Evolutionary conservation across 2,888 invertebrate species (phyloP), one percentile per base, ranked within the genome.

Genomic region (Calliopum simillimum): DNA sequence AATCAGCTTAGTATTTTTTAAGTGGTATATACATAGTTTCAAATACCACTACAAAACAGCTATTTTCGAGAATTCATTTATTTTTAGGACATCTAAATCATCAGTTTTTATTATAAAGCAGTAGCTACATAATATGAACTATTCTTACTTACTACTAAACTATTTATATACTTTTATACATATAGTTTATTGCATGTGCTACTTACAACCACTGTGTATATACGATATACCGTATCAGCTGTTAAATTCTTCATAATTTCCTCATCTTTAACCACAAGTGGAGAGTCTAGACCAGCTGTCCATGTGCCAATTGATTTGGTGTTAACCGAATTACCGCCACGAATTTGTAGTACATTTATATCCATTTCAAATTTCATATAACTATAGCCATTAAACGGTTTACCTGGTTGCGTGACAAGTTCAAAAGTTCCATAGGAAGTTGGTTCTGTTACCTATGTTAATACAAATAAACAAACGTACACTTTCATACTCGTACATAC

Each of bases 131-230:
- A n/a, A n/a, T n/a, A n/a, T n/a, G n/a, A n/a, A n/a, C n/a, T n/a
- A n/a, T n/a, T n/a, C n/a, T n/a, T n/a, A n/a, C n/a, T n/a, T n/a
- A n/a, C n/a, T n/a, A n/a, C n/a, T n/a, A 33, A 33, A 8, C 33
- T 53, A 53, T 53, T 53, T 49, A 19, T 13, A 5, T 13, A 4
- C n/a, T 8, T 4, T 53, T 53, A 12, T 19, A 11, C 2, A 53
- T 19, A n/a, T n/a, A 16, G 21, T 51, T 4, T 6, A 33, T 8
- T 33, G 33, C 33, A 33, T 33, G 1, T 1, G 8, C 4, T 51
- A 88, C 89, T 88, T 87, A 95, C 95, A 88, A 93, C 89, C 33
- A 95, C 92, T 0, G 96, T 95, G 62, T 93, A 93, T 66, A 97
- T 91, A 76, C 95, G 89, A 86, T 96, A 97, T n/a, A 94, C 93